Conservation (phyloP, 1,140 invertebrate genomes). For the Habropoda laboriosa region DNA sequence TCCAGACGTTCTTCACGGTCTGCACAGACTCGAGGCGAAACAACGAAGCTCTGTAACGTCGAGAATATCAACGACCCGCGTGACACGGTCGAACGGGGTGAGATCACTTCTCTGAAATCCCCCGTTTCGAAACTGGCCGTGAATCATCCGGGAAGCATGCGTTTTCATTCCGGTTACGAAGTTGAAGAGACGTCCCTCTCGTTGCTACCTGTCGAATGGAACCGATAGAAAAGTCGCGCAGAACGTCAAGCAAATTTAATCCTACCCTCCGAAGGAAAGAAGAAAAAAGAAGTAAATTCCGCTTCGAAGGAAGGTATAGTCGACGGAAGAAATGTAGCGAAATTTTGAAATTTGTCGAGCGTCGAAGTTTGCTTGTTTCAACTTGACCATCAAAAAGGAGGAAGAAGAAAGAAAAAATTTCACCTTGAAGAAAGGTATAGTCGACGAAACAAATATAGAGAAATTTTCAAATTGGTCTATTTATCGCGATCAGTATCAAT, state of each 20-base stretch:
- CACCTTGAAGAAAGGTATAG: no score
- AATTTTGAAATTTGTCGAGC: no score
- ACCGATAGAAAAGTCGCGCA: no score
- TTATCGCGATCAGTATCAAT: no score
- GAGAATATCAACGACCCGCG: slow-evolving; percentile 35
- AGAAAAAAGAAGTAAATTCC: neutral
- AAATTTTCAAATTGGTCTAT: no score
- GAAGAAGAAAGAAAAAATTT: no score
- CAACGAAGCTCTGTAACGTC: neutral
- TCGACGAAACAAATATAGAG: no score
- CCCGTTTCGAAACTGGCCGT: slow-evolving; percentile 7
- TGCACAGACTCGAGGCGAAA: neutral
- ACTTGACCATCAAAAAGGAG: no score
- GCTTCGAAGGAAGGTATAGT: neutral
- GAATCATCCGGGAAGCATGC: slow-evolving; percentile 29
- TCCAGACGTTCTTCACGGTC: neutral
- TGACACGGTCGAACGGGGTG: slow-evolving; percentile 22
- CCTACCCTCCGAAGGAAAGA: no score
- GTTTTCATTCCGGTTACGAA: neutral
- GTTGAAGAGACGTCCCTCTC: neutral
- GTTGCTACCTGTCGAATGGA: neutral
- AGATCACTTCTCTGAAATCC: slow-evolving; percentile 29
- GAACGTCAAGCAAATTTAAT: no score
- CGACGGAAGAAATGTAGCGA: no score
- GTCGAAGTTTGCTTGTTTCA: no score